phyloP scores from a whole-genome alignment of 2,888 invertebrate species.

The Macroteleia sp. region DNA sequence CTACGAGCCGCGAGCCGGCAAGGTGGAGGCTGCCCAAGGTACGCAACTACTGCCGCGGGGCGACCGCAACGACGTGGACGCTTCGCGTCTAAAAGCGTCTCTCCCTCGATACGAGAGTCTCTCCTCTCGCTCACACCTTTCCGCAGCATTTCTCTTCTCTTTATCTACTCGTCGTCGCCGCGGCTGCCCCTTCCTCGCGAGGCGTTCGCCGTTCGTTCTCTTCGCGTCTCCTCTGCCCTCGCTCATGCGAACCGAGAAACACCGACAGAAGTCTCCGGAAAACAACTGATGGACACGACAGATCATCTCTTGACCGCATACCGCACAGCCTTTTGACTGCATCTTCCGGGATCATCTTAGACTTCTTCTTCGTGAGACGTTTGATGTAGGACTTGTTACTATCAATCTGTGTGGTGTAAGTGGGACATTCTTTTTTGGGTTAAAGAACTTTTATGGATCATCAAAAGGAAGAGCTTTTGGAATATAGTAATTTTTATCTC shows the following conservation, averaged over 20 bases:
- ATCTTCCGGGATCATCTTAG: constrained; percentile 25
- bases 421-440: not conserved
- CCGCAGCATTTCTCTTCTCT: constrained; percentile 39
- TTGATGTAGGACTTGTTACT: constrained; percentile 18
- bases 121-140: constrained; percentile 64
- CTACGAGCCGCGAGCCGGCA: constrained; percentile 77
- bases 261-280: constrained; percentile 43
- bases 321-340: constrained; percentile 4
- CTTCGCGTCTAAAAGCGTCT: constrained; percentile 83
- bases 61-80: constrained; percentile 80
- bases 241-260: constrained; percentile 48
- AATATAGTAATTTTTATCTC: no score
- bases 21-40: constrained; percentile 81
- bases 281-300: constrained; percentile 33
- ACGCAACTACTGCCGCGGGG: constrained; percentile 74
- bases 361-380: constrained; percentile 1
- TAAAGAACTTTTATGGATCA: no score
- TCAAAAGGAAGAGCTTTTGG: no score
- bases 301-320: constrained; percentile 44
- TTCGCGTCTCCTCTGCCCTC: constrained; percentile 50
- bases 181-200: constrained; percentile 65
- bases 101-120: constrained; percentile 72
- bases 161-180: constrained; percentile 57
- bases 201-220: constrained; percentile 18
- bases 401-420: not conserved